Percentiles rank a stretch among this genome's conserved stretches.
phyloP scores from a whole-genome alignment of 2,797 vertebrate genomes.

The Myotis pilosus region DNA sequence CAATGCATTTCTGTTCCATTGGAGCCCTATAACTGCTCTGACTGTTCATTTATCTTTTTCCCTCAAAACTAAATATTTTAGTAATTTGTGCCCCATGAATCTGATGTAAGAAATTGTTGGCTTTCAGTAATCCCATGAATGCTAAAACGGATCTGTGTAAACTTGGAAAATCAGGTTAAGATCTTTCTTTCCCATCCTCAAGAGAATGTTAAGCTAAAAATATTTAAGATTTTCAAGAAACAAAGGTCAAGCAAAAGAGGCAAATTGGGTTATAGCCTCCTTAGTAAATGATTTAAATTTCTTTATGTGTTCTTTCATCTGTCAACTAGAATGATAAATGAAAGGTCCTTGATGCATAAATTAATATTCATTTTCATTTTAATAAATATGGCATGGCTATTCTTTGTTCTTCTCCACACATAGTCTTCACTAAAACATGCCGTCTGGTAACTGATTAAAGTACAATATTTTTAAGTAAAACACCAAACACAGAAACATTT shows the following conservation, averaged over 20 bases:
- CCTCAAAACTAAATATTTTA: conserved; percentile 68
- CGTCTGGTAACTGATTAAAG: conserved; percentile 28
- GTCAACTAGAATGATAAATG: background rate
- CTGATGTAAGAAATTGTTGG: conserved; percentile 61
- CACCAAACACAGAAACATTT: background rate
- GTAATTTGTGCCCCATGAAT: conserved; percentile 50
- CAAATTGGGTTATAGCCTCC: background rate
- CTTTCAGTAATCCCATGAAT: conserved; percentile 61
- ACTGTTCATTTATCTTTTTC: conserved; percentile 58
- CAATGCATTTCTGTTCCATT: conserved; percentile 20
- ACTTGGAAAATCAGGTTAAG: background rate
- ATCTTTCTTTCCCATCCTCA: conserved; percentile 41
- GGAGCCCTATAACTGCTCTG: conserved; percentile 11
- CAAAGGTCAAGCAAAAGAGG: conserved; percentile 24
- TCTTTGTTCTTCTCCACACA: background rate
- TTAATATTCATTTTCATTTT: conserved; percentile 56
- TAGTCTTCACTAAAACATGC: background rate
- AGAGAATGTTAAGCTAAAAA: conserved; percentile 54
- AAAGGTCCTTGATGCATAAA: conserved; percentile 40
- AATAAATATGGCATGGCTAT: background rate
- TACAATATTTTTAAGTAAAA: background rate
- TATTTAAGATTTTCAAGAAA: background rate
- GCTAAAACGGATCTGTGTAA: conserved; percentile 37
- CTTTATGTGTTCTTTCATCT: conserved; percentile 48
- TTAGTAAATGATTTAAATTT: conserved; percentile 57